Base-by-base conservation (phyloP, 2,888 invertebrate genomes). In the Metallyticus violacea region DNA sequence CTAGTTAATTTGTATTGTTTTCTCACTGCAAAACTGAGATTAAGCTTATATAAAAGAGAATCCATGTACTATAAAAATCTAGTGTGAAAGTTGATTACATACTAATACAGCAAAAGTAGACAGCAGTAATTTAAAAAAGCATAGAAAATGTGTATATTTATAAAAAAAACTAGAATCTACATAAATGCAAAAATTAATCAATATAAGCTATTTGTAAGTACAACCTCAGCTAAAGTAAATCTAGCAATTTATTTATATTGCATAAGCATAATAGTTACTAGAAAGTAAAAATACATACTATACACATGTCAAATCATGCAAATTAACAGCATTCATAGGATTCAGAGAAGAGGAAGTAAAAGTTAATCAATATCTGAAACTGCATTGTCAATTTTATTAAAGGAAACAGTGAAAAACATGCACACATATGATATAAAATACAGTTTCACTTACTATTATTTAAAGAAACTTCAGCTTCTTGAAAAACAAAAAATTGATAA, bases 21-120 rank as follows among this genome's bases (percentile, higher is more conserved):
- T 6, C 22, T 15, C 1, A 62, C 3, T 15, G 22, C 22, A 15
- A 62, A 62, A 62, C 40, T 62, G 40, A 40, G 40, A 15, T 15
- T 15, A 40, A 29, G 15, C 9, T 40, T 4, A 15, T 62, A 62
- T 15, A 15, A 15, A 62, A 15, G 7, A 9, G 15, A 62, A 62
- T 62, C 15, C 15, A 15, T 40, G 9, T 40, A 62, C 40, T 62
- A 62, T 15, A 62, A 15, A 62, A 30, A 15, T 62, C 40, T 15
- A 0, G 1, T 62, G 22, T 62, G 40, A 15, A 62, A 62, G 15
- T 62, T 62, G 15, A 27, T 79, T 76, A 82, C 26, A 26, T 7
- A 77, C 27, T 83, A 62, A 83, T 77, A 29, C 22, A 28, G 83
- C 83, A 83, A 83, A 83, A 83, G 83, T 83, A 83, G 83, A 25